These are phyloP conservation scores for Ophioninae sp. DNA, from an alignment of 2,888 invertebrate species.

Conservation along the genomic window DNA sequence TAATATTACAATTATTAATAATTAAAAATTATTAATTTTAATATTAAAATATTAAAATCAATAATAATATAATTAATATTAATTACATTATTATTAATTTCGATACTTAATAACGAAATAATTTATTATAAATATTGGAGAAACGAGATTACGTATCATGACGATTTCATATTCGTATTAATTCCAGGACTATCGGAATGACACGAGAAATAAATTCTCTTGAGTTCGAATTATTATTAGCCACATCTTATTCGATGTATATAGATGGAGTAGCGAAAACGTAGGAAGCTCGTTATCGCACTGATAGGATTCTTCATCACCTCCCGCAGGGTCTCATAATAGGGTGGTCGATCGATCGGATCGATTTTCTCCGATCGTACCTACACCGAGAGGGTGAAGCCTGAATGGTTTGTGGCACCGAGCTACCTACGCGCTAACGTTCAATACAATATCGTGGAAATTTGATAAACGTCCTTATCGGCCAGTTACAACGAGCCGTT, in stretches of 20 bases:
- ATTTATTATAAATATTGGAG: too few relatives aligned
- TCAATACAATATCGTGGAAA: constrained; percentile 41
- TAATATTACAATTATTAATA: too few relatives aligned
- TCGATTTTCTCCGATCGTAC: constrained; percentile 17
- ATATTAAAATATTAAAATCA: too few relatives aligned
- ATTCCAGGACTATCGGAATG: background rate
- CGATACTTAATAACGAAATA: too few relatives aligned
- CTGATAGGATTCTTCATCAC: constrained; percentile 29
- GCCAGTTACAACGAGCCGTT: background rate
- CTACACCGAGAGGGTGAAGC: constrained; percentile 21
- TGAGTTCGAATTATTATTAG: background rate
- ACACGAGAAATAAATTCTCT: constrained; percentile 24
- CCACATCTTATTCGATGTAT: background rate
- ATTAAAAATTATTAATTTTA: too few relatives aligned
- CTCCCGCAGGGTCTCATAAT: constrained; percentile 9
- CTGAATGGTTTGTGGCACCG: background rate
- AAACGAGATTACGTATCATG: constrained; percentile 10
- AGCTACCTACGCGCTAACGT: constrained; percentile 23
- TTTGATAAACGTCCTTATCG: constrained; percentile 45
- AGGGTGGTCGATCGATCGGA: constrained; percentile 20
- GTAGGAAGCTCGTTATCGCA: constrained; percentile 24
- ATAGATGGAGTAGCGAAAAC: background rate
- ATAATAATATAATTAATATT: too few relatives aligned
- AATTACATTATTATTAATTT: too few relatives aligned
- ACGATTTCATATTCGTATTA: background rate